Evolutionary conservation across 1,140 invertebrate species (phyloP).

Genomic region (Metaphire vulgaris): DNA sequence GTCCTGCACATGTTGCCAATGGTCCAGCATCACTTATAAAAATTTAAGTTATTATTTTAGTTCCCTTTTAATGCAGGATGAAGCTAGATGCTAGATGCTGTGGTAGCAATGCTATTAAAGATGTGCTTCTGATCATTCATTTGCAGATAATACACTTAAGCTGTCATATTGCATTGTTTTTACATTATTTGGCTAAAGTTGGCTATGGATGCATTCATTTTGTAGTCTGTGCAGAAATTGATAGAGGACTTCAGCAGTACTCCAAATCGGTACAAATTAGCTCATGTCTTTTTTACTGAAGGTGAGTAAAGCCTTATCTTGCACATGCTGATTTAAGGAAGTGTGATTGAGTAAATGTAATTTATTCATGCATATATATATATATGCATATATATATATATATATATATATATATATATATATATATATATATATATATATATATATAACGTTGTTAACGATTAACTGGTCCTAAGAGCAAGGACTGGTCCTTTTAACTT

Average conservation of each 20-base stretch:
- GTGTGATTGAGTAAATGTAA: background rate
- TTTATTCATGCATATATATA: background rate
- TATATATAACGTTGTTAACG: background rate
- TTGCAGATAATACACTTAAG: too few relatives aligned
- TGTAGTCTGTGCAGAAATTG: background rate
- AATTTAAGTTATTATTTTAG: too few relatives aligned
- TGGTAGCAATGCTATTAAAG: too few relatives aligned
- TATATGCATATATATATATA: background rate
- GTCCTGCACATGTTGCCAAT: too few relatives aligned
- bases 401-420: background rate
- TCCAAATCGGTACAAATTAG: constrained; percentile 65
- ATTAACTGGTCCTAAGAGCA: background rate
- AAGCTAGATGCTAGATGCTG: too few relatives aligned
- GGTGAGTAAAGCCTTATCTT: constrained; percentile 56
- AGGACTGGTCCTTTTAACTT: too few relatives aligned
- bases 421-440: background rate
- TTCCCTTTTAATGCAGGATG: too few relatives aligned
- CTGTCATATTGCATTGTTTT: too few relatives aligned
- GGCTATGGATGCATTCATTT: too few relatives aligned
- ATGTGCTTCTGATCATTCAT: too few relatives aligned
- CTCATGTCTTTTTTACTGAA: constrained; percentile 99
- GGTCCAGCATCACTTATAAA: too few relatives aligned
- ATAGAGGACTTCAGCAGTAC: background rate
- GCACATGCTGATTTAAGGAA: background rate
- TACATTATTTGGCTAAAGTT: too few relatives aligned